phyloP scores from a whole-genome alignment of 2,888 invertebrate genomes.

The Sisyra nigra region DNA sequence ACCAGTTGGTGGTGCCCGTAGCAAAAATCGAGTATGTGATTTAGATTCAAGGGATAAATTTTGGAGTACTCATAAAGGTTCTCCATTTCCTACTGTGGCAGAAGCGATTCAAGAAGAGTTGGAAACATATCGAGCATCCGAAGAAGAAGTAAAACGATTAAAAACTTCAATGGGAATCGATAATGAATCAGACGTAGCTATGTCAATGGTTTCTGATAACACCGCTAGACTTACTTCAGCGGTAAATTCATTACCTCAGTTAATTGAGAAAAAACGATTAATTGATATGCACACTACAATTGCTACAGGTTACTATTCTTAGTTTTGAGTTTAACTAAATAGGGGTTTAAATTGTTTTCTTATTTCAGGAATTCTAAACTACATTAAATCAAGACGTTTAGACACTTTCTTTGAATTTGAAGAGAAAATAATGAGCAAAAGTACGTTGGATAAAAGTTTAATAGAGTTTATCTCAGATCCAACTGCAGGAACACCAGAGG shows the following conservation, averaged over 20 bases:
- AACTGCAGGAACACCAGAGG: conserved; percentile 74
- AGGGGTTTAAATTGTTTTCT: background rate
- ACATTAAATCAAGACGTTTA: conserved; percentile 74
- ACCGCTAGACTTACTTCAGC: conserved; percentile 88
- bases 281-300: conserved; percentile 99
- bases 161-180: conserved; percentile 91
- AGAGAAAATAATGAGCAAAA: conserved; percentile 91
- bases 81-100: conserved; percentile 86
- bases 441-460: conserved; percentile 66
- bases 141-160: conserved; percentile 91
- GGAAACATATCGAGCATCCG: conserved; percentile 78
- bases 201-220: conserved; percentile 79
- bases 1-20: conserved; percentile 34
- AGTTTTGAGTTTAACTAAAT: background rate
- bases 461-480: conserved; percentile 76
- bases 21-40: conserved; percentile 79
- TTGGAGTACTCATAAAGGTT: conserved; percentile 89
- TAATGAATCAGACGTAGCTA: conserved; percentile 71
- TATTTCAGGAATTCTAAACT: conserved; percentile 54
- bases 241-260: conserved; percentile 88
- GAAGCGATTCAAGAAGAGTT: conserved; percentile 98
- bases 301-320: conserved; percentile 54
- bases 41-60: conserved; percentile 78
- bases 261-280: conserved; percentile 90
- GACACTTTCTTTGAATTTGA: conserved; percentile 96